Conservation (phyloP, 2,888 invertebrate genomes). For the Caenorhabditis wallacei region DNA sequence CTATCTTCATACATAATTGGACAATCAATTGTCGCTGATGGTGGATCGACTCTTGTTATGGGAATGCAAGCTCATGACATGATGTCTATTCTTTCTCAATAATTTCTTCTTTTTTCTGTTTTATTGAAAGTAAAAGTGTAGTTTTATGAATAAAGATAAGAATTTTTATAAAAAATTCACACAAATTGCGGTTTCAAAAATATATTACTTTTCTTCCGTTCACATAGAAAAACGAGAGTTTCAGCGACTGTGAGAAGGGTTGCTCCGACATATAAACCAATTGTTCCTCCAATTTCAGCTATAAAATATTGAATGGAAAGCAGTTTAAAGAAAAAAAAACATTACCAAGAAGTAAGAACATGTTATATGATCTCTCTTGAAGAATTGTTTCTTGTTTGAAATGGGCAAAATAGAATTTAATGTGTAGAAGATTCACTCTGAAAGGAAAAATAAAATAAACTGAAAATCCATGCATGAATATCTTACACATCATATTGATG, state of each 20-base stretch:
- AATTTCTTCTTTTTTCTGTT: neutral
- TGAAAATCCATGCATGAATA: neutral
- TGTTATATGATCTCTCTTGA: constrained; percentile 78
- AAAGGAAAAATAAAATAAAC: constrained; percentile 11
- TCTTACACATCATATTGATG: constrained; percentile 78
- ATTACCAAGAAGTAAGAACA: constrained; percentile 78
- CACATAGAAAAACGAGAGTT: constrained; percentile 78
- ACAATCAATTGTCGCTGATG: constrained; percentile 61
- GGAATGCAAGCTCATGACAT: constrained; percentile 54
- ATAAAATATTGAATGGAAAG: constrained; percentile 31
- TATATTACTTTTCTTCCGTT: constrained; percentile 70
- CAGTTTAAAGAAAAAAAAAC: neutral
- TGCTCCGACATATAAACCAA: constrained; percentile 79
- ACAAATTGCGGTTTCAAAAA: constrained; percentile 66
- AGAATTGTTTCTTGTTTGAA: constrained; percentile 79
- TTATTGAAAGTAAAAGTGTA: neutral
- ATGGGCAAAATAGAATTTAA: constrained; percentile 80
- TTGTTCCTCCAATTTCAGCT: constrained; percentile 82
- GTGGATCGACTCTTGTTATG: constrained; percentile 54
- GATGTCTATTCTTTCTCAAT: constrained; percentile 31
- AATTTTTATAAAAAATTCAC: constrained; percentile 7
- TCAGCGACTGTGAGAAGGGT: constrained; percentile 77
- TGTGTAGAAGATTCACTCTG: constrained; percentile 78
- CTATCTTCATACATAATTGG: constrained; percentile 62
- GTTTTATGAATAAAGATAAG: neutral